Percentiles rank a stretch among this genome's conserved stretches.
These are phyloP conservation scores for Campaea margaritaria DNA, from an alignment of 2,888 invertebrate species.

Conservation along the genomic window DNA sequence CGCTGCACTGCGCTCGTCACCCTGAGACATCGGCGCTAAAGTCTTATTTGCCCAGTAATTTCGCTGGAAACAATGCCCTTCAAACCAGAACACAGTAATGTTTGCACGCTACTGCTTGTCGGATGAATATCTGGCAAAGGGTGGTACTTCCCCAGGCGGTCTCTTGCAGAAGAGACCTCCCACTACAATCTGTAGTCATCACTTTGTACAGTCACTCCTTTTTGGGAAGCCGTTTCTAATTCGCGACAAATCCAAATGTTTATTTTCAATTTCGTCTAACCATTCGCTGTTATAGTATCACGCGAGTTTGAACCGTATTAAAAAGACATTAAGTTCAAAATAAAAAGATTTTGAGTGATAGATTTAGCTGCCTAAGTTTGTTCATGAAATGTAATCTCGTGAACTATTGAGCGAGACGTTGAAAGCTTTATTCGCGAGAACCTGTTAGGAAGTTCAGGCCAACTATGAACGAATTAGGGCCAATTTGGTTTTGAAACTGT, in stretches of 20 bases:
- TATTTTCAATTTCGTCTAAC: slow-evolving; percentile 30
- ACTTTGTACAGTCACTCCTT: background rate
- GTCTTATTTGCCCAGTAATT: too few relatives aligned
- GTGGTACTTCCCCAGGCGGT: too few relatives aligned
- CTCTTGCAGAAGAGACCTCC: too few relatives aligned
- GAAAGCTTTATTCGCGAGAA: slow-evolving; percentile 13
- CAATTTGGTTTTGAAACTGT: background rate
- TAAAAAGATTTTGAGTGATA: background rate
- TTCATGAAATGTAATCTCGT: slow-evolving; percentile 18
- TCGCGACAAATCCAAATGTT: slow-evolving; percentile 20
- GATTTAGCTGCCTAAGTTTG: slow-evolving; percentile 8
- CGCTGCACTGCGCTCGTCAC: too few relatives aligned
- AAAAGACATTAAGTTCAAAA: background rate
- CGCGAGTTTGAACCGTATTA: slow-evolving; percentile 8
- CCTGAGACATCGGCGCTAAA: too few relatives aligned
- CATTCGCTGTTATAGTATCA: background rate
- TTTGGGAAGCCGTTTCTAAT: slow-evolving; percentile 5
- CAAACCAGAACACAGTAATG: too few relatives aligned
- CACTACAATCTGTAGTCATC: background rate
- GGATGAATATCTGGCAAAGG: too few relatives aligned
- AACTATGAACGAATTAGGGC: slow-evolving; percentile 10
- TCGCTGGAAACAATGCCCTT: too few relatives aligned
- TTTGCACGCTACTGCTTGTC: too few relatives aligned
- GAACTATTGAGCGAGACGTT: slow-evolving; percentile 14
- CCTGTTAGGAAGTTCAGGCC: slow-evolving; percentile 3